Evolutionary conservation across 2,888 invertebrate species (phyloP).

Genomic region (Netelia virgata): DNA sequence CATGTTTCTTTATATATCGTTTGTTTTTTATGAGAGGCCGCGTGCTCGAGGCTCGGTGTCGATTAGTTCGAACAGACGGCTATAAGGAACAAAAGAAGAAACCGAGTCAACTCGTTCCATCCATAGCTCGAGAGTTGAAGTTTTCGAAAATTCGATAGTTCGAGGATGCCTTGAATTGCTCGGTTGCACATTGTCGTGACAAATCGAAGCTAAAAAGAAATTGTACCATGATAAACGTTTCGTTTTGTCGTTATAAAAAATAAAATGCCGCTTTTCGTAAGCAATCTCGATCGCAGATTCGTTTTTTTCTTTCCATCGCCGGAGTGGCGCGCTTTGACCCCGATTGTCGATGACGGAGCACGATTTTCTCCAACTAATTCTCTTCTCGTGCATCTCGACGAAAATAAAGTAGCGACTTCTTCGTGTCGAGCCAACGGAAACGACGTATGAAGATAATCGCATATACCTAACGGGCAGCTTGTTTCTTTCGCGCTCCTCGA

Average conservation of each 20-base stretch:
- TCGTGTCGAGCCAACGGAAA: constrained; percentile 65
- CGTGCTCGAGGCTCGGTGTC: no score
- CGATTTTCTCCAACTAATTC: constrained; percentile 56
- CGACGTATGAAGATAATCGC: constrained; percentile 66
- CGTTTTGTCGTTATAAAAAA: constrained; percentile 24
- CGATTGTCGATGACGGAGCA: constrained; percentile 2
- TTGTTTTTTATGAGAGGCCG: no score
- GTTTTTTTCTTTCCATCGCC: background rate
- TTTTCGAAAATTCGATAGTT: constrained; percentile 5
- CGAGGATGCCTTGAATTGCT: background rate
- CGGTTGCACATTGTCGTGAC: constrained; percentile 13
- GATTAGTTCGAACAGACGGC: no score
- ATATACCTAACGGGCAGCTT: constrained; percentile 71
- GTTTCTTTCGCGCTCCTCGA: constrained; percentile 57
- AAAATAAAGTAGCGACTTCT: constrained; percentile 66
- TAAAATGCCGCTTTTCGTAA: constrained; percentile 48
- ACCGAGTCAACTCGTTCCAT: no score
- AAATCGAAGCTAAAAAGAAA: constrained; percentile 10
- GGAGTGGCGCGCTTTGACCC: background rate
- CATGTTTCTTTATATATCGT: no score
- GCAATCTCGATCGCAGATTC: constrained; percentile 32
- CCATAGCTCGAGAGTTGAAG: background rate
- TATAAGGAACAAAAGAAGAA: no score
- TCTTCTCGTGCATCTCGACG: no score
- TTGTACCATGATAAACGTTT: constrained; percentile 8